These are phyloP conservation scores for Cephus cinctus DNA, from an alignment of 1,140 invertebrate genomes.

Conservation along the genomic window DNA sequence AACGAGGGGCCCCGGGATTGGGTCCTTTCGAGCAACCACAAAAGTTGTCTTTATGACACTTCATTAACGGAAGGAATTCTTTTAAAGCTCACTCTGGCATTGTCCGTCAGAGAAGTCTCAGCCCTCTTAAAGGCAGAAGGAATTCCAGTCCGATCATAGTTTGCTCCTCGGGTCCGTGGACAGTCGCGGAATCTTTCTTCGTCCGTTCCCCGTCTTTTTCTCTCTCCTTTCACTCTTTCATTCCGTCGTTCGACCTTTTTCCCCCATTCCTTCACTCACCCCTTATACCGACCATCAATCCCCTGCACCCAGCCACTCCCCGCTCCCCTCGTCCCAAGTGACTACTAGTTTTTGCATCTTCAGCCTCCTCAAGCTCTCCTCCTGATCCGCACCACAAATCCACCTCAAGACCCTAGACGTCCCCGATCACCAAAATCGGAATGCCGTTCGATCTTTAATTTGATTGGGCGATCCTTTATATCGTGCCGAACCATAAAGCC, in stretches of 20 bases:
- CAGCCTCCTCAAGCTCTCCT: background rate
- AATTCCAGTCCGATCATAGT: constrained; percentile 52
- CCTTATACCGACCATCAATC: background rate
- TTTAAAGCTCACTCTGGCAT: constrained; percentile 34
- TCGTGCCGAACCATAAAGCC: no score
- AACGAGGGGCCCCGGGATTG: constrained; percentile 27
- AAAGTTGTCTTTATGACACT: constrained; percentile 52
- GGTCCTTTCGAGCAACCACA: constrained; percentile 31
- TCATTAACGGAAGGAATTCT: constrained; percentile 47
- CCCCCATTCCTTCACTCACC: constrained; percentile 36
- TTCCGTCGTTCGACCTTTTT: constrained; percentile 18
- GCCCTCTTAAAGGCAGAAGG: constrained; percentile 44
- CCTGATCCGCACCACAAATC: background rate
- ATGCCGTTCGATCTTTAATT: background rate
- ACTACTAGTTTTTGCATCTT: constrained; percentile 22
- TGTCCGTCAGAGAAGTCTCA: constrained; percentile 21
- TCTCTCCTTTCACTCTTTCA: constrained; percentile 14
- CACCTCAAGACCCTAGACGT: background rate
- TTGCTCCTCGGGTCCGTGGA: constrained; percentile 25
- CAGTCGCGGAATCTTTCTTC: background rate
- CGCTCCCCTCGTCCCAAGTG: constrained; percentile 14
- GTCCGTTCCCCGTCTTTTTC: constrained; percentile 10
- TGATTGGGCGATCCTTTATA: background rate
- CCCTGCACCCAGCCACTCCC: background rate
- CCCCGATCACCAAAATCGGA: constrained; percentile 5